Percentiles rank a stretch among this genome's conserved stretches.
Evolutionary conservation across 2,113 vertebrate species (phyloP).

Genomic region (Centropristis striata): DNA sequence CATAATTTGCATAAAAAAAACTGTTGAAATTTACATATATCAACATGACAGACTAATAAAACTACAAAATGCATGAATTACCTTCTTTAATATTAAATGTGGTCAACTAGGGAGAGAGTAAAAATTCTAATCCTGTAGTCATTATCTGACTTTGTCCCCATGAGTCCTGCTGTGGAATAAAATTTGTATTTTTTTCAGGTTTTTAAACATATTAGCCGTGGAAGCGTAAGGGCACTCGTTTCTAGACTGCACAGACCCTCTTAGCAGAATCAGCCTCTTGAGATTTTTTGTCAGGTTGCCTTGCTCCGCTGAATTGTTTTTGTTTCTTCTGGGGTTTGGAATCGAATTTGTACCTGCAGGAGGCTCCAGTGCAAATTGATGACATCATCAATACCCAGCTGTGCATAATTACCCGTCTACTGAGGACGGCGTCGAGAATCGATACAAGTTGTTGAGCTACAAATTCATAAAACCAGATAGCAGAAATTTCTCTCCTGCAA

Average conservation of each 20-base stretch:
- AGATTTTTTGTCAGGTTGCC: conserved; percentile 41
- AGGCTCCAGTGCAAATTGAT: conserved; percentile 40
- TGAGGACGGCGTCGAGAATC: conserved; percentile 34
- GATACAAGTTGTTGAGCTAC: conserved; percentile 47
- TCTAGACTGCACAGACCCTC: neutral
- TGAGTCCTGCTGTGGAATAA: neutral
- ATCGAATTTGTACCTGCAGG: conserved; percentile 52
- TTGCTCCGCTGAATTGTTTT: conserved; percentile 31
- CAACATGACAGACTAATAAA: conserved; percentile 1
- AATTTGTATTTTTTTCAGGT: neutral
- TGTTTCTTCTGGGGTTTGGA: conserved; percentile 40
- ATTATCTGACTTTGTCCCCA: neutral
- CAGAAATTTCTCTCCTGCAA: conserved; percentile 33
- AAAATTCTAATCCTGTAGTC: neutral
- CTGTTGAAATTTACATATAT: neutral
- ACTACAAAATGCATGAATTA: neutral
- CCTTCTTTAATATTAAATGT: conserved; percentile 9
- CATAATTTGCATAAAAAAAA: neutral
- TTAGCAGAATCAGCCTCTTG: conserved; percentile 17
- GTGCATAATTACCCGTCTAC: conserved; percentile 58
- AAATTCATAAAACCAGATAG: conserved; percentile 51
- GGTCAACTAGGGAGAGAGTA: neutral
- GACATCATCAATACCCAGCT: conserved; percentile 68
- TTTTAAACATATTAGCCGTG: neutral
- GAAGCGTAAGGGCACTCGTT: neutral